Conservation (phyloP, 2,797 vertebrate species). For the Phataginus tetradactyla region DNA sequence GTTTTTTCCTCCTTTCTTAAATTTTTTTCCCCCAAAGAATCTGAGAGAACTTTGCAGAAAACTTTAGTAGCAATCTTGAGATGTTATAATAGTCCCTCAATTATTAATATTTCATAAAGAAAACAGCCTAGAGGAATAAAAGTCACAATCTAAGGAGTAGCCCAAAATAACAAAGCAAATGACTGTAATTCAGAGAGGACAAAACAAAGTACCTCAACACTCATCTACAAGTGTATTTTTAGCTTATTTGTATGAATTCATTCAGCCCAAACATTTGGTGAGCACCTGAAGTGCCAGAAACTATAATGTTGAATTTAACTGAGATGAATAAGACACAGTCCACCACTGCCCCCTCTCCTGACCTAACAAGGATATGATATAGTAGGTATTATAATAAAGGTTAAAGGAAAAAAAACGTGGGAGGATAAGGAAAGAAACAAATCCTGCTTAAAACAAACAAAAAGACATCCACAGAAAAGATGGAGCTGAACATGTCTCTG, state of each 20-base stretch:
- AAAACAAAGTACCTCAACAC: conserved; percentile 23
- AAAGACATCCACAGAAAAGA: conserved; percentile 32
- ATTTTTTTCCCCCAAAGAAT: not conserved
- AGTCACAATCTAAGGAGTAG: conserved; percentile 40
- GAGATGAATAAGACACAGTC: not conserved
- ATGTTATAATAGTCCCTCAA: not conserved
- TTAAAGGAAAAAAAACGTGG: not conserved
- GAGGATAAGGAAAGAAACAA: not conserved
- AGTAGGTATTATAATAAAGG: not conserved
- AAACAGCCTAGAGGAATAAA: not conserved
- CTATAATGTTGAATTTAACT: not conserved
- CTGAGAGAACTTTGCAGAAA: not conserved
- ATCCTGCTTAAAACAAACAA: not conserved
- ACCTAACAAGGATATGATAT: not conserved
- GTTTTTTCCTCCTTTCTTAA: conserved; percentile 9
- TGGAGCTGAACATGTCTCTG: not conserved
- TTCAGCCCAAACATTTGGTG: conserved; percentile 38
- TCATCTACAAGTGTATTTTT: conserved; percentile 49
- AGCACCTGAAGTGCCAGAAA: conserved; percentile 11
- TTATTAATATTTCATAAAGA: conserved; percentile 28
- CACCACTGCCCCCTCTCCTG: not conserved
- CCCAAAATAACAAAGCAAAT: conserved; percentile 51
- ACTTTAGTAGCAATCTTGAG: not conserved
- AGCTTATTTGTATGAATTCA: conserved; percentile 38
- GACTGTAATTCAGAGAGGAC: conserved; percentile 36